A percentile compares a stretch with the other conserved stretches of the same genome.
Evolutionary conservation across 2,888 invertebrate genomes (phyloP).

Genomic region (Achlya flavicornis): DNA sequence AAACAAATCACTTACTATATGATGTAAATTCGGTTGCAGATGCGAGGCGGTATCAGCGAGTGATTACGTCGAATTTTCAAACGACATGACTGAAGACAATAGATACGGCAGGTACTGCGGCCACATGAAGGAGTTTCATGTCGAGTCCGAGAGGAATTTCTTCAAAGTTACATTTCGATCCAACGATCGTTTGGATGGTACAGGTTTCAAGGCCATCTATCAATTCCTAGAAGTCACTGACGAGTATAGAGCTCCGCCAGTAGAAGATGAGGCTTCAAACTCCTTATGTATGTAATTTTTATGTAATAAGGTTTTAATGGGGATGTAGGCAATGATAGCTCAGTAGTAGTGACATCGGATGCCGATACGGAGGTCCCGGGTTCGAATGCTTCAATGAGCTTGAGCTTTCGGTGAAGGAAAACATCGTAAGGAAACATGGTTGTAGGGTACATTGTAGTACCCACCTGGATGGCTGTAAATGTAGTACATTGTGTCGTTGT

Average conservation of each 20-base stretch:
- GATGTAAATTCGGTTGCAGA: slow-evolving; percentile 79
- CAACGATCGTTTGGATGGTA: slow-evolving; percentile 96
- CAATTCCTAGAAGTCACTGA: slow-evolving; percentile 91
- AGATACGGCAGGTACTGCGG: slow-evolving; percentile 96
- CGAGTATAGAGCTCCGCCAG: slow-evolving; percentile 74
- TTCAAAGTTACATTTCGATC: slow-evolving; percentile 97
- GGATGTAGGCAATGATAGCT: neutral
- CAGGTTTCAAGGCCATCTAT: slow-evolving; percentile 96
- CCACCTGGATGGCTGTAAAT: too few species aligned
- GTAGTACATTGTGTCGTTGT: too few species aligned
- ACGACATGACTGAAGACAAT: slow-evolving; percentile 94
- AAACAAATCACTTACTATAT: too few species aligned
- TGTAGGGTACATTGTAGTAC: too few species aligned
- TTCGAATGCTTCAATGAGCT: too few species aligned
- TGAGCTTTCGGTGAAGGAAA: too few species aligned
- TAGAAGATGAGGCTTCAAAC: slow-evolving; percentile 67
- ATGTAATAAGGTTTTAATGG: neutral
- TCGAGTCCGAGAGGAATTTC: slow-evolving; percentile 95
- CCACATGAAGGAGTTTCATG: slow-evolving; percentile 90
- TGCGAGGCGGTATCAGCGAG: slow-evolving; percentile 96
- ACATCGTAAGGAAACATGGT: too few species aligned
- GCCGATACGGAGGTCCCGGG: neutral
- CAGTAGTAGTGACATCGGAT: too few species aligned
- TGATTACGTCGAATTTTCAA: slow-evolving; percentile 98
- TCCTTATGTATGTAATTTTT: slow-evolving; percentile 47